A percentile compares a stretch with the other conserved stretches of the same genome.
These are phyloP conservation scores for Hylaeus anthracinus DNA, from an alignment of 1,140 invertebrate genomes.

Conservation along the genomic window DNA sequence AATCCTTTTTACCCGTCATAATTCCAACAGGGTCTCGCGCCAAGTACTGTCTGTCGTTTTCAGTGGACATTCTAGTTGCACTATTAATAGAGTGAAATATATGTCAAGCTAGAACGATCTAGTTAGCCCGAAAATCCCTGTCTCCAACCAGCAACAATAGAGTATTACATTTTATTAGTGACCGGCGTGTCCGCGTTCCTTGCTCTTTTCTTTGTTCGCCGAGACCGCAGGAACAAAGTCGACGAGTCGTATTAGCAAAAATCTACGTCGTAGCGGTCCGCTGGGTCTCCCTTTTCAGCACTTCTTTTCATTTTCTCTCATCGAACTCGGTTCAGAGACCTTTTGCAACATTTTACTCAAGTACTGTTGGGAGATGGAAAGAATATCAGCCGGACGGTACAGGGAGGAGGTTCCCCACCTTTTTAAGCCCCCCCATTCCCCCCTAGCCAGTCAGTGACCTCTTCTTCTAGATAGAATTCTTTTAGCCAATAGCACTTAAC, in stretches of 20 bases:
- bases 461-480: no score
- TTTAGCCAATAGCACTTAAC: no score
- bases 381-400: no score
- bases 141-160: slow-evolving; percentile 14
- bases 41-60: neutral
- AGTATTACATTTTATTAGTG: slow-evolving; percentile 33
- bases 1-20: no score
- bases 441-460: no score
- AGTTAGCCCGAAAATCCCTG: slow-evolving; percentile 22
- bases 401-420: no score
- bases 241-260: slow-evolving; percentile 11
- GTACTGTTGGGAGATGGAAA: no score
- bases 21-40: no score
- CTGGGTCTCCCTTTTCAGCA: neutral
- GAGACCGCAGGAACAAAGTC: neutral
- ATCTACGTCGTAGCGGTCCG: neutral
- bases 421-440: no score
- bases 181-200: neutral
- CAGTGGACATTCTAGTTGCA: neutral
- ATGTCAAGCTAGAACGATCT: neutral
- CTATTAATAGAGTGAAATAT: slow-evolving; percentile 42
- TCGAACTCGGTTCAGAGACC: neutral
- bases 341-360: no score
- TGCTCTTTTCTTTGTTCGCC: neutral
- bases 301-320: neutral